Conservation (phyloP, 2,113 vertebrate species). For the Theristicus caerulescens region DNA sequence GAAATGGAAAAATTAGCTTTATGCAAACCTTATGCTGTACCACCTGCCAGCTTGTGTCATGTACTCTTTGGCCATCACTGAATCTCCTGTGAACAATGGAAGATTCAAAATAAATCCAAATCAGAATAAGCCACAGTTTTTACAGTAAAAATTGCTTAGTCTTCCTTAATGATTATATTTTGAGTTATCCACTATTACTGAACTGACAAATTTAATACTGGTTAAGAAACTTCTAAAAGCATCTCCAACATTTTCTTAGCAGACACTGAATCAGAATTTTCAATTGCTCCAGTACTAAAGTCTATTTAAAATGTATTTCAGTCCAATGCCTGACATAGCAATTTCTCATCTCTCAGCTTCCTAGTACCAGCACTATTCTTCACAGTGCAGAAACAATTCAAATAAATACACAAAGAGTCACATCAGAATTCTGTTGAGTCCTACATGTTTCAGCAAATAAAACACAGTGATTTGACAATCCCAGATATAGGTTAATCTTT, state of each 20-base stretch:
- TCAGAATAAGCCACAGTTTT: background rate
- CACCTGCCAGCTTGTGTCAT: background rate
- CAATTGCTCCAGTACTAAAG: background rate
- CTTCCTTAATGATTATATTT: background rate
- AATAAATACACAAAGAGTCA: background rate
- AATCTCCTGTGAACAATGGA: background rate
- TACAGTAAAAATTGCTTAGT: background rate
- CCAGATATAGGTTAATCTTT: slow-evolving; percentile 22
- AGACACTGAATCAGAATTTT: slow-evolving; percentile 41
- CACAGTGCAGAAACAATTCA: slow-evolving; percentile 41
- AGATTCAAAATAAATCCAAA: background rate
- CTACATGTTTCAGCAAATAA: slow-evolving; percentile 40
- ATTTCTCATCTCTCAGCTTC: slow-evolving; percentile 47
- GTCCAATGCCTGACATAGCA: slow-evolving; percentile 10
- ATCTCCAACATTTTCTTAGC: slow-evolving; percentile 14
- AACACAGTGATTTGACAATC: background rate
- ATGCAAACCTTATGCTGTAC: background rate
- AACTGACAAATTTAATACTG: background rate
- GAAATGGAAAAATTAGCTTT: background rate
- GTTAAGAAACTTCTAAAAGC: slow-evolving; percentile 5
- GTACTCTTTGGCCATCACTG: background rate
- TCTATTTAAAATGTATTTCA: slow-evolving; percentile 49
- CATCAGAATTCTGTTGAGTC: slow-evolving; percentile 5
- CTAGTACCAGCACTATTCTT: background rate
- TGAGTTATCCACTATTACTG: background rate